These are phyloP conservation scores for Raja brachyura DNA, from an alignment of 2,113 vertebrate genomes.

Conservation along the genomic window DNA sequence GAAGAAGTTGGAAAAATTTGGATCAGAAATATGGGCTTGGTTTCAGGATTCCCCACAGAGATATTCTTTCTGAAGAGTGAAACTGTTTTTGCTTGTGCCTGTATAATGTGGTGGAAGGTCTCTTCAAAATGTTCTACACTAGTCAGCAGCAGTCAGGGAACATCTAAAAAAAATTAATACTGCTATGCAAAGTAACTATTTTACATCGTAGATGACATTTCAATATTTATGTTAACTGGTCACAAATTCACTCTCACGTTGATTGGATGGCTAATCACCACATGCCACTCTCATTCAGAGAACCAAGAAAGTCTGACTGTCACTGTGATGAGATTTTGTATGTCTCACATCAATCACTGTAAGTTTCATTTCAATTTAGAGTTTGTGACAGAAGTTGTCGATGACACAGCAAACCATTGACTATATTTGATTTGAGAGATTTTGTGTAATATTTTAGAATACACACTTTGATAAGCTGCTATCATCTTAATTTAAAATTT, in stretches of 20 bases:
- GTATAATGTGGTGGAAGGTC: not conserved
- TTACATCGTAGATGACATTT: too few species aligned
- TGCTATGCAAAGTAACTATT: not conserved
- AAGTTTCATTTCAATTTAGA: not conserved
- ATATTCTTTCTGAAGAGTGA: not conserved
- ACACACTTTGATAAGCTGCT: not conserved
- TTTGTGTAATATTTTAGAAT: not conserved
- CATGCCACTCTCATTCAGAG: too few species aligned
- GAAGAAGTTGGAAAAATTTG: not conserved
- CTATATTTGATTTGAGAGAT: not conserved
- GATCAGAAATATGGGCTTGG: not conserved
- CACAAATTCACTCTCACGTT: too few species aligned
- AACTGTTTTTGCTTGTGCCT: not conserved
- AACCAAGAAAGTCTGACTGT: not conserved
- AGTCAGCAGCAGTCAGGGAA: not conserved
- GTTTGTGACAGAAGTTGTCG: not conserved
- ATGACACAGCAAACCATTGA: not conserved
- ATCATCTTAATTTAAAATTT: not conserved
- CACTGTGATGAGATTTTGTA: not conserved
- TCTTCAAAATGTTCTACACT: not conserved
- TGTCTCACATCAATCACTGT: not conserved
- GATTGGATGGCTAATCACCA: too few species aligned
- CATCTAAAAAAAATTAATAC: not conserved
- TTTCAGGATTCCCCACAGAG: not conserved
- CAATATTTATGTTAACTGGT: too few species aligned